Percentiles rank a stretch among this genome's conserved stretches.
Evolutionary conservation across 2,113 vertebrate species (phyloP).

Genomic region (Vidua macroura): DNA sequence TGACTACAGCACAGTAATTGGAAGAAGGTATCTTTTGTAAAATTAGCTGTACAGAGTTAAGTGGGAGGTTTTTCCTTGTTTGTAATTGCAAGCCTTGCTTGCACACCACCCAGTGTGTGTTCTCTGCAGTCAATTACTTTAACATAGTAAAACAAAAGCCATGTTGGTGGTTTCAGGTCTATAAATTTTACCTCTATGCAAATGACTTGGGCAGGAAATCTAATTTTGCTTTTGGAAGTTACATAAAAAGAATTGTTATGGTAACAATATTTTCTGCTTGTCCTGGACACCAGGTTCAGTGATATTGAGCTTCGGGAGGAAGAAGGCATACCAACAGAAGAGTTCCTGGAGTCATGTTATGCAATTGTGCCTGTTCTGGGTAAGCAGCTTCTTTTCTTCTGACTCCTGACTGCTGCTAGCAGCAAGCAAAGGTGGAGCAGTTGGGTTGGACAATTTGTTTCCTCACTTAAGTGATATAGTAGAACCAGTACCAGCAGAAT

Average conservation of each 20-base stretch:
- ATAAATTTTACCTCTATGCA: neutral
- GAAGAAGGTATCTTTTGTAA: neutral
- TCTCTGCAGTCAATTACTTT: neutral
- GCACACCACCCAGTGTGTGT: neutral
- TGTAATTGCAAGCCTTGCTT: neutral
- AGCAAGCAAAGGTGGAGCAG: neutral
- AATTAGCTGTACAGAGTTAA: neutral
- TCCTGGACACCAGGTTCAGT: conserved; percentile 84
- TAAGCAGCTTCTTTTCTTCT: conserved; percentile 65
- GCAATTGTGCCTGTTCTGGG: conserved; percentile 97
- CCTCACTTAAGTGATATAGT: neutral
- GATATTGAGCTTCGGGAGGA: conserved; percentile 93
- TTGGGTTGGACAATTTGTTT: neutral
- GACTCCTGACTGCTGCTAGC: neutral
- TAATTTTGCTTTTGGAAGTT: neutral
- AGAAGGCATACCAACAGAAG: conserved; percentile 92
- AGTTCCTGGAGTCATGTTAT: conserved; percentile 96
- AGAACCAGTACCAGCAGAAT: neutral
- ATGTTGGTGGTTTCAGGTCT: neutral
- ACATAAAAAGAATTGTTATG: neutral
- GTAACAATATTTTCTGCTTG: neutral
- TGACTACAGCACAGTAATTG: neutral
- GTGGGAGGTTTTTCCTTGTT: neutral
- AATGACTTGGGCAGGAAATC: neutral
- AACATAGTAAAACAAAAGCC: neutral